Base-by-base conservation (phyloP, 2,113 vertebrate genomes). In the Atherinomorus stipes region DNA sequence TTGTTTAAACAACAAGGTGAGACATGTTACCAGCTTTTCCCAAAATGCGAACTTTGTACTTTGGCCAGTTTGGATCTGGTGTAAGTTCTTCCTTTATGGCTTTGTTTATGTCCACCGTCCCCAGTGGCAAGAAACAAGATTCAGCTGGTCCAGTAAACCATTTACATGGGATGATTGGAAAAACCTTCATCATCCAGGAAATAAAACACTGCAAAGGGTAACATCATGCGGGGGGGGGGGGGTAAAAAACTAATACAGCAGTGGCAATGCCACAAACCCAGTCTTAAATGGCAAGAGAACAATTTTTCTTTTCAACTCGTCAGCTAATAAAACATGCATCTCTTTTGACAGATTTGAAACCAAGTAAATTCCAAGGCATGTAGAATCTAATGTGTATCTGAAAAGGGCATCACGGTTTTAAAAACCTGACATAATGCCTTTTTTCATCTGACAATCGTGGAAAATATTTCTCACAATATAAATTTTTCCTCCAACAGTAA, bases 71-170 rank as follows among this genome's bases (percentile, higher is more conserved):
- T 51, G 49, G 1, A 52, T 25, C 12, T 52, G 50, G 50, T 13
- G 50, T 23, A 13, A 13, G 11, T 12, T 13, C 21, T 25, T 23
- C 50, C 22, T 25, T 52, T 52, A 25, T 22, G 1, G 23, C 50
- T 22, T 52, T 52, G 11, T 52, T 52, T 21, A 50, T 52, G 23
- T 52, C 23, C 0, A 52, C 22, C 23, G 21, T 52, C 50, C 50
- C 50, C 25, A 22, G 21, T 52, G 50, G 50, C 50, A 21, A 52
- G 50, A 52, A 52, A 52, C 50, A 52, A 52, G 22, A 51, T 23
- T 23, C 21, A 11, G 50, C n/a, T 11, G 10, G 22, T 51, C 21
- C 21, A 22, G 50, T 51, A 22, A 51, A 51, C 50, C 50, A 51
- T 21, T 51, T 51, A 21, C 21, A 51, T 10, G 50, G 50, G 23